phyloP scores from a whole-genome alignment of 2,797 vertebrate species.

The Ptychobarbus kaznakovi region DNA sequence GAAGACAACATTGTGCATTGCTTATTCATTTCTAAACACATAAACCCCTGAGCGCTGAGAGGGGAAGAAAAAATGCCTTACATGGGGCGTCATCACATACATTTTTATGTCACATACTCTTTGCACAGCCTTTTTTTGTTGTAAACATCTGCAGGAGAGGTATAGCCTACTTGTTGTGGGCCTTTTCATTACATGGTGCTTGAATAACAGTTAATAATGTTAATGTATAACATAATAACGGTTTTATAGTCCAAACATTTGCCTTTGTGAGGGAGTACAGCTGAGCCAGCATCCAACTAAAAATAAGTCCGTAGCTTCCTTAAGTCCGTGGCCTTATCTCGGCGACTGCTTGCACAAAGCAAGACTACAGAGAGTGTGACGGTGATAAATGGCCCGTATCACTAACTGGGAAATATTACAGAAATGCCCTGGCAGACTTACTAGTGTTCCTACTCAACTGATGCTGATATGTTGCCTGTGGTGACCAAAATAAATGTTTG shows the following conservation, averaged over 20 bases:
- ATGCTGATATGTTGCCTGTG: constrained; percentile 9
- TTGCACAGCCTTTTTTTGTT: constrained; percentile 17
- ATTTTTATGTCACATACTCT: constrained; percentile 13
- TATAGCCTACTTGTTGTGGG: neutral
- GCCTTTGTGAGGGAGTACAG: constrained; percentile 3
- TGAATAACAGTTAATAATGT: constrained; percentile 31
- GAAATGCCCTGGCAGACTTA: constrained; percentile 24
- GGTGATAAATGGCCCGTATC: constrained; percentile 44
- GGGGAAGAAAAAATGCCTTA: constrained; percentile 20
- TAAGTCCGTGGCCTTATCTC: constrained; percentile 11
- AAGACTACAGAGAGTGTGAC: constrained; percentile 14
- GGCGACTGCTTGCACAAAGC: neutral
- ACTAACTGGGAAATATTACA: constrained; percentile 45
- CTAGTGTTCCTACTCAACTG: constrained; percentile 23
- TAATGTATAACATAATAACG: constrained; percentile 15
- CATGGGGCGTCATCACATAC: neutral
- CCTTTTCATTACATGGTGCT: neutral
- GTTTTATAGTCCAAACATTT: constrained; percentile 32
- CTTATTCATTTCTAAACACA: constrained; percentile 38
- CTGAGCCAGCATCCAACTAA: constrained; percentile 27
- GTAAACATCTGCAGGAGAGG: constrained; percentile 31
- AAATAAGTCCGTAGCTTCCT: constrained; percentile 19
- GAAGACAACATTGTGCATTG: constrained; percentile 27
- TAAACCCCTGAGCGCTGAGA: neutral
- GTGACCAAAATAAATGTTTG: neutral